phyloP scores from a whole-genome alignment of 92 coral and sea anemone genomes.

The Umimayanthus kanabou region DNA sequence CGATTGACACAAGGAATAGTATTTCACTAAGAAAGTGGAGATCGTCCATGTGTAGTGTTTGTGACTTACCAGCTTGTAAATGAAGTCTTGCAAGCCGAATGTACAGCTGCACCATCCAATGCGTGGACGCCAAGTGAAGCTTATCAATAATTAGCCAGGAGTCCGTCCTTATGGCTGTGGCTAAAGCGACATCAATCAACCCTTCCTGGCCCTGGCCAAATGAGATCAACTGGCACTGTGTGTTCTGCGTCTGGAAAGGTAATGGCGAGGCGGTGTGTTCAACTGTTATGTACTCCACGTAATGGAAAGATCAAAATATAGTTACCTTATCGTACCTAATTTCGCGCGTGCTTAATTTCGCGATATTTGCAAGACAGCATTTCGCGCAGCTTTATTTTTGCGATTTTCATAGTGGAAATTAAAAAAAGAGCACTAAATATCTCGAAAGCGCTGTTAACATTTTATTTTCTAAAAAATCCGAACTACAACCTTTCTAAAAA shows the following conservation, averaged over 20 bases:
- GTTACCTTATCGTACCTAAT: no score
- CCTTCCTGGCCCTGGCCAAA: conserved; percentile 91
- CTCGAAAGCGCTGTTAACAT: no score
- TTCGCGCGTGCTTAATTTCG: no score
- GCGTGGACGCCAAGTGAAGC: conserved; percentile 82
- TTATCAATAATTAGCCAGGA: conserved; percentile 90
- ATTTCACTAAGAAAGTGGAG: neutral
- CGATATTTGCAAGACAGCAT: no score
- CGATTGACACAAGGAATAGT: neutral
- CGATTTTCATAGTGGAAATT: no score
- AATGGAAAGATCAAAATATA: no score
- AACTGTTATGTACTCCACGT: no score
- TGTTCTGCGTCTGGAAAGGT: conserved; percentile 65
- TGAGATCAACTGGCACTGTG: conserved; percentile 78
- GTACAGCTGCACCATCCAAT: conserved; percentile 89
- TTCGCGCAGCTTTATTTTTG: no score
- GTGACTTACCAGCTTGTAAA: conserved; percentile 75
- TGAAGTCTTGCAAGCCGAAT: conserved; percentile 88
- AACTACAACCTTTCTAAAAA: no score
- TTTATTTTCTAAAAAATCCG: no score
- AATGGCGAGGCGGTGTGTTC: neutral
- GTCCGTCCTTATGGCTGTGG: conserved; percentile 95
- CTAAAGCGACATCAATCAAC: conserved; percentile 88
- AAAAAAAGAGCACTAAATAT: no score
- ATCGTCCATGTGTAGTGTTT: neutral